Base-by-base conservation (phyloP, 2,888 invertebrate species). In the Pantelozetes paolii region DNA sequence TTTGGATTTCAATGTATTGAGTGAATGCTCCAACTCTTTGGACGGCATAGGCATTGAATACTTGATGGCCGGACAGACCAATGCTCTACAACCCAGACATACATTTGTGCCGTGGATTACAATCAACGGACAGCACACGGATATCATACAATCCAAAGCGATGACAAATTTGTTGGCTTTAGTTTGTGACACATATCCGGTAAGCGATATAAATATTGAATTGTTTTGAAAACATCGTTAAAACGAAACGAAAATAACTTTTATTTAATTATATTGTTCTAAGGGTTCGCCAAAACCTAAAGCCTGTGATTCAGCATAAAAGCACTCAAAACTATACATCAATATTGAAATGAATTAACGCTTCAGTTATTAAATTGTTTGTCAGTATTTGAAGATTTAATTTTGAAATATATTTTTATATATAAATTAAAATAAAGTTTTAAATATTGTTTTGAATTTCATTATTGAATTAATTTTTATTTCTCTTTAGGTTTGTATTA, bases 11-110 rank as follows among this genome's bases (percentile, higher is more conserved):
- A 36, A 32, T 20, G 36, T 20, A 36, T 36, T 64, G 64, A 28
- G 15, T 18, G 36, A 64, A 15, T 64, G 64, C 64, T 32, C 64
- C n/a, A 64, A 64, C 64, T 64, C 64, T 36, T 5, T 36, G 64
- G 64, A 64, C 3, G 64, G 64, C 1, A 8, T 64, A 2, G 64
- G 36, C 20, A 64, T 64, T 36, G 64, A 64, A 20, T 64, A 64
- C 64, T 64, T 64, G n/a, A 67, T 67, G 67, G n/a, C 40, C 11
- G 42, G 42, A 18, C 40, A 67, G 42, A 67, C 67, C 8, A 11
- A 1, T 2, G 9, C n/a, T 32, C 11, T 67, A 13, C 13, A 67
- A 13, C 67, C 67, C 2, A 20, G 6, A 13, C 67, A 67, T n/a
- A 67, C 2, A 11, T 67, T n/a, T n/a, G 23, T 67, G 23, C 67